These are phyloP conservation scores for Marasmarcha lunaedactyla DNA, from an alignment of 2,888 invertebrate species.

Conservation along the genomic window DNA sequence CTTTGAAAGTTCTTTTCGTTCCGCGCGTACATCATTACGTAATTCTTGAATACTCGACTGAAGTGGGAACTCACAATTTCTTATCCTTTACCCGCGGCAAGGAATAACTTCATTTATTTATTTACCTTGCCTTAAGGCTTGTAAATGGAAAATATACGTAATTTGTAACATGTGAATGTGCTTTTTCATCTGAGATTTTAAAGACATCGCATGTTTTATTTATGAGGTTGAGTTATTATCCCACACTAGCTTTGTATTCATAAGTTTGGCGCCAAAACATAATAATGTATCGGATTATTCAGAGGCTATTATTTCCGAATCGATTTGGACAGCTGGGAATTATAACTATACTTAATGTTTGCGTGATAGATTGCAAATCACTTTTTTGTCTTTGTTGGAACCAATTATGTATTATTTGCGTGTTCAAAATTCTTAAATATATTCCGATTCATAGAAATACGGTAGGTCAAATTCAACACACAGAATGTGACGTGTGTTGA, in stretches of 20 bases:
- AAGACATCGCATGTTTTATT: not conserved
- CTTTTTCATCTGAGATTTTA: too few species aligned
- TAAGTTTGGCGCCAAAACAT: not conserved
- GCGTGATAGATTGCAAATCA: slow-evolving; percentile 52
- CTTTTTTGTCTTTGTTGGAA: slow-evolving; percentile 43
- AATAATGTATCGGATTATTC: slow-evolving; percentile 27
- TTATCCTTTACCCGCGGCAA: slow-evolving; percentile 30
- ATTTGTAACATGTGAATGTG: too few species aligned
- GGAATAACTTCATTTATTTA: slow-evolving; percentile 25
- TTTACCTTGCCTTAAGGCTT: slow-evolving; percentile 28
- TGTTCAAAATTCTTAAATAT: slow-evolving; percentile 44
- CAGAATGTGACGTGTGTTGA: too few species aligned
- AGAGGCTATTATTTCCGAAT: slow-evolving; percentile 37
- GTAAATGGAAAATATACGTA: slow-evolving; percentile 13
- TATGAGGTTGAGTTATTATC: not conserved
- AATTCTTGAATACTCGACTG: slow-evolving; percentile 18
- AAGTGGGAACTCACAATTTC: slow-evolving; percentile 2
- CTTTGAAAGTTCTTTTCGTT: slow-evolving; percentile 54
- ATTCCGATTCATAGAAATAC: slow-evolving; percentile 2
- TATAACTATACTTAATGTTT: slow-evolving; percentile 44
- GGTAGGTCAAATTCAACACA: slow-evolving; percentile 10
- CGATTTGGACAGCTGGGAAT: slow-evolving; percentile 44
- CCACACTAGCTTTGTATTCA: not conserved
- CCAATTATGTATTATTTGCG: slow-evolving; percentile 53
- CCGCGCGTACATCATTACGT: slow-evolving; percentile 27